These are phyloP conservation scores for Ptyas mucosa DNA, from an alignment of 2,113 vertebrate species.

Conservation along the genomic window DNA sequence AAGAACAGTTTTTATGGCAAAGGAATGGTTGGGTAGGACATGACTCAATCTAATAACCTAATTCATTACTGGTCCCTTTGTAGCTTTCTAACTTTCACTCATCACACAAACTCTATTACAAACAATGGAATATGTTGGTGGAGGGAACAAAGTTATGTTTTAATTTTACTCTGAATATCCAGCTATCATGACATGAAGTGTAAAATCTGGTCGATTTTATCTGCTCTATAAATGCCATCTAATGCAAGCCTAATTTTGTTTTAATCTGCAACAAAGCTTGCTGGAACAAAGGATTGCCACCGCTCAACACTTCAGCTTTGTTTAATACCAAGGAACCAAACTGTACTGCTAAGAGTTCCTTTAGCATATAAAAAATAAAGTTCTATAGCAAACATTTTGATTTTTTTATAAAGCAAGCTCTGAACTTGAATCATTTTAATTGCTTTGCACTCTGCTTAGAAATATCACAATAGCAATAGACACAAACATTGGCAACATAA, in stretches of 20 bases:
- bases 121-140: background rate
- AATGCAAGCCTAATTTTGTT: background rate
- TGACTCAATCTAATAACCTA: background rate
- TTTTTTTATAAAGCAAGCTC: background rate
- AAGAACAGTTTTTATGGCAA: background rate
- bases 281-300: background rate
- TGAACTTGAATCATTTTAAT: background rate
- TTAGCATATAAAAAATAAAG: background rate
- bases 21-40: background rate
- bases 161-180: background rate
- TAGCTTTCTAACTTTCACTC: background rate
- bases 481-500: background rate
- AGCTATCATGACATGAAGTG: background rate
- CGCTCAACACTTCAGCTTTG: background rate
- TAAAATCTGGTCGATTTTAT: background rate
- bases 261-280: background rate
- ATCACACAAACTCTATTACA: background rate
- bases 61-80: background rate
- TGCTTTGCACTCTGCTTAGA: background rate
- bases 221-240: background rate
- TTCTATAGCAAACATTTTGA: background rate
- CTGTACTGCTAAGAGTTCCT: background rate
- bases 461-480: background rate
- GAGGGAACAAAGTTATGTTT: background rate
- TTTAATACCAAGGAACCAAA: background rate